Conservation (phyloP, 1,140 invertebrate species). For the Apolygus lucorum region DNA sequence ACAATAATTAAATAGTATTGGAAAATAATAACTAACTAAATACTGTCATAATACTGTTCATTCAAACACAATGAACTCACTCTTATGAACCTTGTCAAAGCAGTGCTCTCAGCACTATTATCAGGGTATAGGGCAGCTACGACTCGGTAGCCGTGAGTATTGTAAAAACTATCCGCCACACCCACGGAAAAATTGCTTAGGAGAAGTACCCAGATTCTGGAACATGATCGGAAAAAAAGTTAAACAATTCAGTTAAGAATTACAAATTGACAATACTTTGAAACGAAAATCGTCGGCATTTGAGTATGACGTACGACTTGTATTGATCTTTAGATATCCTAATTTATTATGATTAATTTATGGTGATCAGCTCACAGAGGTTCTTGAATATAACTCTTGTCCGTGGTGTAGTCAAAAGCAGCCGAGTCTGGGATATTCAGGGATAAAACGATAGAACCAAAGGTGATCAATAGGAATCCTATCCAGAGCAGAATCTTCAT, state of each 20-base stretch:
- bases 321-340: no score
- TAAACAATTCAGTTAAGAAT: no score
- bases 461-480: not conserved
- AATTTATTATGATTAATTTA: no score
- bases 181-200: conserved; percentile 84
- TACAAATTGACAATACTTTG: no score
- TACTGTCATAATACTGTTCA: no score
- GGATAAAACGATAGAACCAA: not conserved
- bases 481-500: not conserved
- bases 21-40: no score
- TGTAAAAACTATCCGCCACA: conserved; percentile 91
- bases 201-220: conserved; percentile 61
- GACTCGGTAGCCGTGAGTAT: conserved; percentile 91
- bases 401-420: conserved; percentile 28
- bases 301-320: no score
- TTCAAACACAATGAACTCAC: conserved; percentile 30
- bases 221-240: conserved; percentile 31
- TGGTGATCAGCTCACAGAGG: not conserved
- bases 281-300: no score
- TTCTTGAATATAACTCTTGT: not conserved
- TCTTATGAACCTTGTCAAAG: conserved; percentile 35
- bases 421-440: conserved; percentile 29
- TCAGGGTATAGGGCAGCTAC: conserved; percentile 63
- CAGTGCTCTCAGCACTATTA: conserved; percentile 33
- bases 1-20: no score